These are phyloP conservation scores for Malacoraja senta DNA, from an alignment of 2,797 vertebrate species.

Conservation along the genomic window DNA sequence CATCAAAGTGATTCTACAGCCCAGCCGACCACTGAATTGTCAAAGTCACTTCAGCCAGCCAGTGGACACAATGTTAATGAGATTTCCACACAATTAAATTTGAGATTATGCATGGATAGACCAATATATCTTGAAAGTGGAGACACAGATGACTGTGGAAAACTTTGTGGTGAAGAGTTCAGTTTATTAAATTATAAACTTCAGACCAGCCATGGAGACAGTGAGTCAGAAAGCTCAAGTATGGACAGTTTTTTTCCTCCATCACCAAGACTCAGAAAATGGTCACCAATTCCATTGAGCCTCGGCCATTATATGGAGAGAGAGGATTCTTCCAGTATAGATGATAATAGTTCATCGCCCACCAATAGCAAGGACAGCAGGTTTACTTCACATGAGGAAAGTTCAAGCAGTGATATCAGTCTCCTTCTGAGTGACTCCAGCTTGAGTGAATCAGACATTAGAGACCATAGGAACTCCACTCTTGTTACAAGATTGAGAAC, in stretches of 20 bases:
- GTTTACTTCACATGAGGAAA: slow-evolving; percentile 15
- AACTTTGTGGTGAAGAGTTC: background rate
- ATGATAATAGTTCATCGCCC: slow-evolving; percentile 10
- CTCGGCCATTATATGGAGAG: background rate
- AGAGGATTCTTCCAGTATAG: slow-evolving; percentile 16
- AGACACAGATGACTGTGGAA: slow-evolving; percentile 16
- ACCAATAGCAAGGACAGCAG: background rate
- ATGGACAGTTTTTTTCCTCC: background rate
- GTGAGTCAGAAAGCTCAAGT: slow-evolving; percentile 20
- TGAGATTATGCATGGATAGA: background rate
- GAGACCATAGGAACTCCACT: background rate
- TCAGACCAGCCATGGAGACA: background rate
- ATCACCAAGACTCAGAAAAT: background rate
- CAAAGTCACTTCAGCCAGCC: background rate
- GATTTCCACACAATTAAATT: background rate
- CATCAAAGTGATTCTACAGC: background rate
- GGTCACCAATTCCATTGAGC: background rate
- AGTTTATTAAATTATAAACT: background rate
- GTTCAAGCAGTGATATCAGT: slow-evolving; percentile 29
- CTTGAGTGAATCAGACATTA: slow-evolving; percentile 27
- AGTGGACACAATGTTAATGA: background rate
- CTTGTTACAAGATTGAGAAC: background rate
- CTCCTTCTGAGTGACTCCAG: slow-evolving; percentile 2
- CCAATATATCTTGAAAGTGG: background rate
- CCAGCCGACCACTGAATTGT: background rate